Conservation (phyloP, 2,888 invertebrate genomes). For the Blastobasis lacticolella region DNA sequence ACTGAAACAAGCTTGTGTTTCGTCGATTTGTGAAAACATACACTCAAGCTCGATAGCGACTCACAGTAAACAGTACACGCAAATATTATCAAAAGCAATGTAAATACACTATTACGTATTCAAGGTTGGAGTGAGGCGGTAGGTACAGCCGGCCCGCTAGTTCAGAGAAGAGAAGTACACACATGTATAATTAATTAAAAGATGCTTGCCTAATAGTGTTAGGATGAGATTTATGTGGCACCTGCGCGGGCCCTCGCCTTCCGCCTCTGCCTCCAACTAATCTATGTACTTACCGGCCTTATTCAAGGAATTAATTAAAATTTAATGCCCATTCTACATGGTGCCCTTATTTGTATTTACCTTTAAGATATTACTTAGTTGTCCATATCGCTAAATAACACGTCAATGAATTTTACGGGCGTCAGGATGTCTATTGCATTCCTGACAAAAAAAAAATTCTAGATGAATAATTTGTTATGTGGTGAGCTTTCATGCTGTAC, state of each 20-base stretch:
- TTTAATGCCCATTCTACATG: neutral
- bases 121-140: neutral
- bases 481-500: neutral
- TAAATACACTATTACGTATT: neutral
- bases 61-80: too few species aligned
- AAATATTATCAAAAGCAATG: too few species aligned
- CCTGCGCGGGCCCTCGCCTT: conserved; percentile 15
- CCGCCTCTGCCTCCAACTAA: conserved; percentile 2
- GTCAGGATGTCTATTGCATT: too few species aligned
- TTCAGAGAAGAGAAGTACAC: neutral
- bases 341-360: neutral
- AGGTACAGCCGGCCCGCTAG: neutral
- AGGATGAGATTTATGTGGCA: conserved; percentile 26
- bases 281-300: conserved; percentile 1
- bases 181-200: conserved; percentile 26
- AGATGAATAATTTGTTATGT: neutral
- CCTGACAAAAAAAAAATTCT: neutral
- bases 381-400: too few species aligned
- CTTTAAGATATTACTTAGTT: too few species aligned
- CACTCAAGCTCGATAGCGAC: too few species aligned
- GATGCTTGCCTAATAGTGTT: conserved; percentile 23
- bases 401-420: neutral
- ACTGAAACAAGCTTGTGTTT: too few species aligned
- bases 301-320: conserved; percentile 8
- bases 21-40: too few species aligned